A percentile compares a stretch with the other conserved stretches of the same genome.
Conservation (phyloP, 2,797 vertebrate species). For the Enteromius afrohamiltoni region DNA sequence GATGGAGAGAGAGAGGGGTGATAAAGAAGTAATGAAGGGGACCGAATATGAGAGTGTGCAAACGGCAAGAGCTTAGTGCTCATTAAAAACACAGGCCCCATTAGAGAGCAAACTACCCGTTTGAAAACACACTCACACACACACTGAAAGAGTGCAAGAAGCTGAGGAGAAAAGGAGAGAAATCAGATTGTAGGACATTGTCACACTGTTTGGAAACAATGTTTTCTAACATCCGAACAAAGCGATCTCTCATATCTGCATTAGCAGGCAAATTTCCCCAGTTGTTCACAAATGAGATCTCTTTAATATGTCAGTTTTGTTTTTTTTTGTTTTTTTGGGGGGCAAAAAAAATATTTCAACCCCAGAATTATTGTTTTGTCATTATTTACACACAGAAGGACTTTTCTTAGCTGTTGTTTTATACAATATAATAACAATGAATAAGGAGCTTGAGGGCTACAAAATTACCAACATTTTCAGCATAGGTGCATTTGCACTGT, state of each 20-base stretch:
- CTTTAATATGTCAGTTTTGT: neutral
- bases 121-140: conserved; percentile 49
- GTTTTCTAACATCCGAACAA: neutral
- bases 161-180: conserved; percentile 33
- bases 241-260: neutral
- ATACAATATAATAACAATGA: neutral
- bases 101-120: conserved; percentile 64
- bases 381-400: neutral
- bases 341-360: neutral
- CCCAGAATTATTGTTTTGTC: neutral
- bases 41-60: conserved; percentile 59
- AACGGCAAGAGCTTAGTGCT: conserved; percentile 60
- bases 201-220: conserved; percentile 23
- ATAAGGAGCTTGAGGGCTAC: neutral
- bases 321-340: too few relatives aligned
- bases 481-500: too few relatives aligned
- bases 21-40: conserved; percentile 65
- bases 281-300: neutral
- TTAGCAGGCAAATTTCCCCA: neutral
- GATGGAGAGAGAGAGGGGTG: conserved; percentile 53
- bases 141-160: conserved; percentile 44
- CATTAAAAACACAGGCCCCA: conserved; percentile 68
- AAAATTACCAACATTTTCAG: neutral
- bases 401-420: neutral
- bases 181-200: conserved; percentile 29